Evolutionary conservation across 2,797 vertebrate genomes (phyloP).

Genomic region (Onychomys leucogaster): DNA sequence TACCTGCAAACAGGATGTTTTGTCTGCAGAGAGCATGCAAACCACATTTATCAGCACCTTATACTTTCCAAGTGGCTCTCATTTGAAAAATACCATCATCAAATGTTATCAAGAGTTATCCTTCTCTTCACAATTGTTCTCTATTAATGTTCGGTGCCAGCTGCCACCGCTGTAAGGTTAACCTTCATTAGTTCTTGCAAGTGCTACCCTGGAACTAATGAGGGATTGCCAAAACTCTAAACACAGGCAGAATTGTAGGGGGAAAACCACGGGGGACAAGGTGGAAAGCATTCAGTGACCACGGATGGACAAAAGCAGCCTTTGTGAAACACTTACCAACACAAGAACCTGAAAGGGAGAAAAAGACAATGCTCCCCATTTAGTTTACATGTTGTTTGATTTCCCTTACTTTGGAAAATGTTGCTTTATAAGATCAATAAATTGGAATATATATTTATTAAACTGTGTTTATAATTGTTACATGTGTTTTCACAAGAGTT

Average conservation of each 20-base stretch:
- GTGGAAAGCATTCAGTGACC: slow-evolving; percentile 30
- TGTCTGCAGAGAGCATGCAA: slow-evolving; percentile 60
- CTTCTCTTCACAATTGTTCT: slow-evolving; percentile 82
- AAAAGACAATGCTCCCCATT: not conserved
- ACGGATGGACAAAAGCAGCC: slow-evolving; percentile 36
- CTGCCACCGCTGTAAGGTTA: slow-evolving; percentile 94
- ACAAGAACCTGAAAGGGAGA: not conserved
- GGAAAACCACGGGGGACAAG: slow-evolving; percentile 67
- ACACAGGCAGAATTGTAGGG: slow-evolving; percentile 88
- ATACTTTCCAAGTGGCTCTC: slow-evolving; percentile 83
- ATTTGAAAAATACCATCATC: slow-evolving; percentile 78
- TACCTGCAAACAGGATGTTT: slow-evolving; percentile 82
- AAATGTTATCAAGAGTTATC: slow-evolving; percentile 83
- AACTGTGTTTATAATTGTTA: slow-evolving; percentile 62
- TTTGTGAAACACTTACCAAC: slow-evolving; percentile 48
- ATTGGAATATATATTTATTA: slow-evolving; percentile 62
- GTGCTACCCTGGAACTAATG: slow-evolving; percentile 93
- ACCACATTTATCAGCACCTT: slow-evolving; percentile 35
- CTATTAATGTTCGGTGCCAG: slow-evolving; percentile 89
- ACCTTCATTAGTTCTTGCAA: slow-evolving; percentile 94
- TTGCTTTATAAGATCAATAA: slow-evolving; percentile 70
- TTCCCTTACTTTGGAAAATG: not conserved
- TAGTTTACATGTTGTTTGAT: not conserved
- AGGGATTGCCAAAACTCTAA: slow-evolving; percentile 94
- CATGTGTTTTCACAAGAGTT: not conserved